Evolutionary conservation across 1,140 invertebrate genomes (phyloP), one percentile per base, ranked within the genome.

Genomic region (Coboldia fuscipes): DNA sequence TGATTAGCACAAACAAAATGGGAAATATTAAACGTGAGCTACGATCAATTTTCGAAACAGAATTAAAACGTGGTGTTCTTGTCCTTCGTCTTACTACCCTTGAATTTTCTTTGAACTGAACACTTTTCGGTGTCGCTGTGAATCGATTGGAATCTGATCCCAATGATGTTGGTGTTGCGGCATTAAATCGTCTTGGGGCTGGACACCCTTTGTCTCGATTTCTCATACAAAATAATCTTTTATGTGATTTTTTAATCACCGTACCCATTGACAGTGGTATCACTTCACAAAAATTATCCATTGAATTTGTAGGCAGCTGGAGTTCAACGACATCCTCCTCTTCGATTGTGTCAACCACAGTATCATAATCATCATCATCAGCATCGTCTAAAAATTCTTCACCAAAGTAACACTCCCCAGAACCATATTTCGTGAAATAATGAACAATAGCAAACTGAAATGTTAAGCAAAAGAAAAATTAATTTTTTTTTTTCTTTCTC

Each of bases 351-450:
- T 38, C 33, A 41, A 47, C 58, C 16, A 54, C 53, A 18, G 64
- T 62, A 17, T 70, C 66, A 14, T 71, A 68, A 20, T 62, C 62
- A 32, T 60, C 62, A n/a, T 62, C 64, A 1, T 63, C 62, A 29
- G 69, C 65, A 9, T 63, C 62, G 37, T 63, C 68, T 9, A 70
- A 47, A 41, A 76, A 74, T 8, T 54, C 51, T 1, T 65, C 61
- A 34, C 66, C 68, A 44, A 80, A 79, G 51, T 81, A 82, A 44
- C 76, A 75, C 48, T 88, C 83, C 0, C 82, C 83, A 8, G 76
- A 84, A 10, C 82, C 81, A 41, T 82, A 75, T 54, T 88, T 89
- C 4, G 83, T 89, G 52, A 81, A 88, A 46, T 83, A 85, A 48
- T 89, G 83, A 0, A 89, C 83, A 5, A 83, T 66, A 4, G 81